Conservation (phyloP, 2,113 vertebrate species). For the Aldabrachelys gigantea region DNA sequence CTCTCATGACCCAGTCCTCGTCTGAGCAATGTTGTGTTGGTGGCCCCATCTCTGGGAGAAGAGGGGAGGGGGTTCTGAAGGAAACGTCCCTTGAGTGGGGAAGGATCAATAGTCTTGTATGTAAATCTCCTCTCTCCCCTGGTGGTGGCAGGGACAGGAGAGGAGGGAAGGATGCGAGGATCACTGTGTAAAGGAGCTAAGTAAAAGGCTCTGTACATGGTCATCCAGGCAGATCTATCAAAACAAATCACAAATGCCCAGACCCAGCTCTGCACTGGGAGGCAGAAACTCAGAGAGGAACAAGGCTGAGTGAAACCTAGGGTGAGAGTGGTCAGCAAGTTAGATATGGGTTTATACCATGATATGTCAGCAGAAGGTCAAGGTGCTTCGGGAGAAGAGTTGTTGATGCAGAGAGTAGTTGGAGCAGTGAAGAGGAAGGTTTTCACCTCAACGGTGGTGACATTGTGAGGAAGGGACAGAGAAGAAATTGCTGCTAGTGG, state of each 20-base stretch:
- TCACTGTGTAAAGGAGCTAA: background rate
- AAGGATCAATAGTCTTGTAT: background rate
- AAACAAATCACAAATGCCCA: background rate
- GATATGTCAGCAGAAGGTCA: background rate
- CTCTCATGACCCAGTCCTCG: background rate
- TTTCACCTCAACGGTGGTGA: background rate
- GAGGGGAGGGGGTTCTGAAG: fast-evolving
- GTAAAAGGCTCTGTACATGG: background rate
- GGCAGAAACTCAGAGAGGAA: fast-evolving
- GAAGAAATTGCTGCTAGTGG: background rate
- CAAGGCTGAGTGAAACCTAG: fast-evolving
- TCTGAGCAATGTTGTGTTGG: background rate
- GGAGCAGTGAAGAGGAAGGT: background rate
- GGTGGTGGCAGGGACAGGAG: background rate
- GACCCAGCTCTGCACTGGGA: background rate
- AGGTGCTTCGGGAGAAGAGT: background rate
- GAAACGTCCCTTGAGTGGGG: background rate
- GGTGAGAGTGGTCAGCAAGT: background rate
- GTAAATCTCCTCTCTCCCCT: background rate
- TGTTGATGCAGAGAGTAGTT: fast-evolving
- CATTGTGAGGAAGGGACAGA: background rate
- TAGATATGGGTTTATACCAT: background rate
- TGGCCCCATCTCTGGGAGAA: background rate
- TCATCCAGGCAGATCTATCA: background rate
- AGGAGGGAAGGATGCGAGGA: background rate